A percentile compares a stretch with the other conserved stretches of the same genome.
Conservation (phyloP, 2,797 vertebrate genomes). For the Scarus forsteni region DNA sequence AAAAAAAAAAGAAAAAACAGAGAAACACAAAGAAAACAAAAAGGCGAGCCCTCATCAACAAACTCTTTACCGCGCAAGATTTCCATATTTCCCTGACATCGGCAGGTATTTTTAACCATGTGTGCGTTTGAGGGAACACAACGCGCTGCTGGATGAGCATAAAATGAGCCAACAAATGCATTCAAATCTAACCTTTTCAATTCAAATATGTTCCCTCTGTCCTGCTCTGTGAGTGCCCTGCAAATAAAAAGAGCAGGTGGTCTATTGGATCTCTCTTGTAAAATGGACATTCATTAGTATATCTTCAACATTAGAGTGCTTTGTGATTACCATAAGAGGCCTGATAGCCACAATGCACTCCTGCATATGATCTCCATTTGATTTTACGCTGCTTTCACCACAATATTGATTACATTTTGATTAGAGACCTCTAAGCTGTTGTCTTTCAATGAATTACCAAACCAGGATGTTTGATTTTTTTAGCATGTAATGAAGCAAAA, state of each 20-base stretch:
- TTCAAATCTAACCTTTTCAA: conserved; percentile 65
- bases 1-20: background rate
- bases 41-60: conserved; percentile 62
- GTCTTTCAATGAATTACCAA: conserved; percentile 52
- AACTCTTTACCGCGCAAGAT: conserved; percentile 49
- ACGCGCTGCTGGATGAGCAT: conserved; percentile 34
- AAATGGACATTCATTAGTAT: conserved; percentile 79
- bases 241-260: conserved; percentile 76
- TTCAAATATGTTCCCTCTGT: conserved; percentile 42
- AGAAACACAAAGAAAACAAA: no score
- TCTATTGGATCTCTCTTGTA: conserved; percentile 69
- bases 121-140: conserved; percentile 27
- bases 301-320: conserved; percentile 73
- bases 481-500: conserved; percentile 46
- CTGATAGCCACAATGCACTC: conserved; percentile 46
- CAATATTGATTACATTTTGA: conserved; percentile 69
- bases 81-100: conserved; percentile 60
- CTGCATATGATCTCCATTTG: conserved; percentile 69
- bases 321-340: conserved; percentile 71
- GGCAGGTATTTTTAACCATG: conserved; percentile 59
- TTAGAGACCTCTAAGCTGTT: conserved; percentile 54
- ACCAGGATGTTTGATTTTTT: conserved; percentile 41
- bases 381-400: conserved; percentile 59
- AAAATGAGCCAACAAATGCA: conserved; percentile 50
- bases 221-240: conserved; percentile 43